Evolutionary conservation across 2,113 vertebrate species (phyloP).

Genomic region (Cygnus buccinator): DNA sequence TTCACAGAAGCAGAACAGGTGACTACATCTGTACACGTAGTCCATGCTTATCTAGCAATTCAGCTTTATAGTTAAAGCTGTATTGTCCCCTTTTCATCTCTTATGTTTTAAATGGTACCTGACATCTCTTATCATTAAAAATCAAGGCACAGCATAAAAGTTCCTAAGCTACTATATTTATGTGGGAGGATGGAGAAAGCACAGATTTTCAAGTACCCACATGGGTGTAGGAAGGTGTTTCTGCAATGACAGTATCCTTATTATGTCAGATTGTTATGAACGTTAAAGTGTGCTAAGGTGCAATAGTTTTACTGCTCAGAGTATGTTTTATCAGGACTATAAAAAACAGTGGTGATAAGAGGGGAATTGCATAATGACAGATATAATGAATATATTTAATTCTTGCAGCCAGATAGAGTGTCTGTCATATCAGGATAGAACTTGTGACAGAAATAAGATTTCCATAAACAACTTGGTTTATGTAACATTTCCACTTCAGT

Average conservation of each 20-base stretch:
- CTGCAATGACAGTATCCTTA: constrained; percentile 61
- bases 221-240: constrained; percentile 67
- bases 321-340: constrained; percentile 4
- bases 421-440: constrained; percentile 10
- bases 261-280: constrained; percentile 65
- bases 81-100: constrained; percentile 20
- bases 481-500: constrained; percentile 65
- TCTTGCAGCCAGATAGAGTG: background rate
- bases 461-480: constrained; percentile 70
- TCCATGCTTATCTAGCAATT: no score
- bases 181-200: constrained; percentile 61
- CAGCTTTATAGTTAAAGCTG: background rate
- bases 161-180: constrained; percentile 56
- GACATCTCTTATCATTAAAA: constrained; percentile 59
- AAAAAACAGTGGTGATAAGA: constrained; percentile 23
- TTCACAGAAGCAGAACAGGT: background rate
- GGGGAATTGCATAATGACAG: constrained; percentile 11
- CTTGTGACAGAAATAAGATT: constrained; percentile 64
- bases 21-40: background rate
- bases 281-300: constrained; percentile 26
- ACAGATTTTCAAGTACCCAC: constrained; percentile 66
- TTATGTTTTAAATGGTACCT: constrained; percentile 49
- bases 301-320: constrained; percentile 12
- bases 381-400: constrained; percentile 52
- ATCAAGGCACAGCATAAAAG: constrained; percentile 64